phyloP scores from a whole-genome alignment of 2,888 invertebrate genomes.

The Griposia aprilina region DNA sequence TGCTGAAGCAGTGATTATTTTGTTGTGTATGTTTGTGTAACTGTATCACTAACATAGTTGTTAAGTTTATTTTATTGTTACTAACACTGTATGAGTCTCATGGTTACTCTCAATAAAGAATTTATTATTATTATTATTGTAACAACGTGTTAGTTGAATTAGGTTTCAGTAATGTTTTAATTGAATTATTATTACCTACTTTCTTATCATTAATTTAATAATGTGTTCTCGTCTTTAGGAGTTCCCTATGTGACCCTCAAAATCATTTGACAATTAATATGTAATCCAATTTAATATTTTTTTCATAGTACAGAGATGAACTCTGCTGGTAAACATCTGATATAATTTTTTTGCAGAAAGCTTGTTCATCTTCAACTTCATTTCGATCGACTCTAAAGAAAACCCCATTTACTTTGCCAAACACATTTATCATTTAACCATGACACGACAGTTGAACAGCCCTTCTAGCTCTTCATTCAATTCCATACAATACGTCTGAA shows the following conservation, averaged over 20 bases:
- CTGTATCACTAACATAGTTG: too few relatives aligned
- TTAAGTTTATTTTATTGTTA: too few relatives aligned
- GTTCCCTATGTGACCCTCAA: not conserved
- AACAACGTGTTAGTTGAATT: not conserved
- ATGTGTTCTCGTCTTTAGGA: not conserved
- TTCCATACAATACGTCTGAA: conserved; percentile 10
- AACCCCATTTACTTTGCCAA: not conserved
- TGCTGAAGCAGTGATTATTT: too few relatives aligned
- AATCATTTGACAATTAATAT: not conserved
- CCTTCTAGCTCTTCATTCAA: conserved; percentile 22
- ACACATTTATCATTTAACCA: conserved; percentile 18
- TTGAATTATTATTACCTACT: not conserved
- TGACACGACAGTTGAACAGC: conserved; percentile 2
- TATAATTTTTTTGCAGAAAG: not conserved
- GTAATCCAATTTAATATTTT: not conserved
- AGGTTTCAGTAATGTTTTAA: not conserved
- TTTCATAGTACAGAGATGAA: not conserved
- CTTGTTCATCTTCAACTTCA: not conserved
- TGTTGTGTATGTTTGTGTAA: too few relatives aligned
- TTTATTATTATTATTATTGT: too few relatives aligned
- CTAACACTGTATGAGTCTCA: too few relatives aligned
- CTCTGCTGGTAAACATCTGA: not conserved
- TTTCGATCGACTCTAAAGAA: not conserved
- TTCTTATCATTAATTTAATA: not conserved
- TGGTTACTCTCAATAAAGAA: too few relatives aligned